Percentiles rank a stretch among this genome's conserved stretches.
Conservation (phyloP, 2,888 invertebrate genomes). For the Cactoblastis cactorum region DNA sequence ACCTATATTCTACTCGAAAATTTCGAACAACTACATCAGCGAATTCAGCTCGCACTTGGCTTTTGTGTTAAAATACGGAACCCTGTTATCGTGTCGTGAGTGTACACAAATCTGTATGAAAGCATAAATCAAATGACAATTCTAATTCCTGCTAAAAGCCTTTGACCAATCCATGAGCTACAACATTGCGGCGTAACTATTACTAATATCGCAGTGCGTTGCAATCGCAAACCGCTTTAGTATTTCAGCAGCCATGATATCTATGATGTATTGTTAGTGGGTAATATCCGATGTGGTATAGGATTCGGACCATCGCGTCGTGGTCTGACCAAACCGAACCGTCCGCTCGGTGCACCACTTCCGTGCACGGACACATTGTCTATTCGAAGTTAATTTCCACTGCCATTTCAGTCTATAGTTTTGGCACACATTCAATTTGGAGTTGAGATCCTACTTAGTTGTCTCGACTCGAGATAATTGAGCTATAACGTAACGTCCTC, state of each 20-base stretch:
- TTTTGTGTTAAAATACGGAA: too few species aligned
- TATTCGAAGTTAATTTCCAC: conserved; percentile 1
- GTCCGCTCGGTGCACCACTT: conserved; percentile 1
- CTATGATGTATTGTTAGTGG: conserved; percentile 39
- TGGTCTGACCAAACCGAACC: not conserved
- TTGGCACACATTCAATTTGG: not conserved
- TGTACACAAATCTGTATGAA: not conserved
- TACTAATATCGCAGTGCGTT: not conserved
- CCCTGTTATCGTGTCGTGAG: too few species aligned
- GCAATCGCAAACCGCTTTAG: not conserved
- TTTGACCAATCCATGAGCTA: not conserved
- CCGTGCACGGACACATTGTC: conserved; percentile 7
- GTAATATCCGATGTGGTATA: conserved; percentile 35
- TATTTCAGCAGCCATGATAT: conserved; percentile 35
- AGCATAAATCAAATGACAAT: too few species aligned
- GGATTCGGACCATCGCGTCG: not conserved
- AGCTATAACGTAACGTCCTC: too few species aligned
- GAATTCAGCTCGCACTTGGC: too few species aligned
- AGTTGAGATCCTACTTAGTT: not conserved
- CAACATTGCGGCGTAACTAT: not conserved
- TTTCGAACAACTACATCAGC: too few species aligned
- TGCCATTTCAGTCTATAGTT: not conserved
- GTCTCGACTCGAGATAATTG: too few species aligned
- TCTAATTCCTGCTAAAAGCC: not conserved
- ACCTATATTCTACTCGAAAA: too few species aligned